Base-by-base conservation (phyloP, 2,797 vertebrate species). In the Pangasius krempfi region DNA sequence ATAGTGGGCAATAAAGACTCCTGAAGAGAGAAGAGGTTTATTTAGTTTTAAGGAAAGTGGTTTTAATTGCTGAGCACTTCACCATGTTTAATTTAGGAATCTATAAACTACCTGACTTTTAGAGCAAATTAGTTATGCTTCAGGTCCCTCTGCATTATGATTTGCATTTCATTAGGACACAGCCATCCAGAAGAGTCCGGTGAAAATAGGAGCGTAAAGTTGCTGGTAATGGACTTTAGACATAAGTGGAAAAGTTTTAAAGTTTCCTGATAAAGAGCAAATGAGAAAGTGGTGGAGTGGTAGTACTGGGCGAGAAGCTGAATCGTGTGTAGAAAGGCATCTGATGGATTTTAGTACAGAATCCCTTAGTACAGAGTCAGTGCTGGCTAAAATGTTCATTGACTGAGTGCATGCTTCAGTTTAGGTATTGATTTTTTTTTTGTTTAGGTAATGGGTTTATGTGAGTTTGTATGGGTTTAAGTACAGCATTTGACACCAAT, bases 91-190 rank as follows among this genome's bases (percentile, higher is more conserved):
- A 95, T 92, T 91, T 89, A 81, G 86, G 87, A 93, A 92, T 88
- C 91, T 91, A 86, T 95, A 94, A 95, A 84, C 94, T 93, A 94
- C 91, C 60, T 88, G 86, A 75, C 80, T 87, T 93, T 90, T 52
- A 94, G 93, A 92, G 88, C 83, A 84, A 88, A 92, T 89, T 80
- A 84, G 83, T 79, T 84, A 91, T 89, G 93, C 88, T 93, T 94
- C 89, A 94, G 86, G 37, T 91, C 85, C 86, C 90, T 58, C 83
- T 44, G 20, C 85, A 84, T 75, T 92, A 89, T 76, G 70, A 93
- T 84, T 91, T 85, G 78, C 75, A 90, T 92, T 90, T 92, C 66
- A 91, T 89, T 89, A 64, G 58, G 84, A 90, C 86, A 87, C 89
- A 86, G 90, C 75, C 68, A 33, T 58, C 64, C 81, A 87, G 87